Conservation (phyloP, 2,888 invertebrate genomes). For the Erebia epiphron region DNA sequence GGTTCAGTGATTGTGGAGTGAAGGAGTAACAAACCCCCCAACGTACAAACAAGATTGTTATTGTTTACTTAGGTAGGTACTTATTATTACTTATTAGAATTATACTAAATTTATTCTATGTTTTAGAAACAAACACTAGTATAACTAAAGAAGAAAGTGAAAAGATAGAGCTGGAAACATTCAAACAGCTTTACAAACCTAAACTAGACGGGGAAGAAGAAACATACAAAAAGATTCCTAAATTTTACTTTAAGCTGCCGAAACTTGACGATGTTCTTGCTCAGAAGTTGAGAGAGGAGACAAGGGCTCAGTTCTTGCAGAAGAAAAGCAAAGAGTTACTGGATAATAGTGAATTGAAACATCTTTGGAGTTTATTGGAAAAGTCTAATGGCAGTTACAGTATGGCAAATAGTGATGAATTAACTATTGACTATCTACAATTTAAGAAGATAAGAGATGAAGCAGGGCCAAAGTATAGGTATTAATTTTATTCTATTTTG, state of each 20-base stretch:
- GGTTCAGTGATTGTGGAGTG: no score
- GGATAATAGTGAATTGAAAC: constrained; percentile 93
- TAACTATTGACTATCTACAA: constrained; percentile 92
- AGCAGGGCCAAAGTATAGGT: constrained; percentile 89
- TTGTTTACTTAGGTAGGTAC: no score
- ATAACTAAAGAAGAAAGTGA: constrained; percentile 72
- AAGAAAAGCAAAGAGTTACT: constrained; percentile 91
- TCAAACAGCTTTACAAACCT: constrained; percentile 81
- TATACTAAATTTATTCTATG: neutral
- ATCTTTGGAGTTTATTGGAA: constrained; percentile 92
- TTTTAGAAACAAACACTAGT: constrained; percentile 65
- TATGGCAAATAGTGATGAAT: constrained; percentile 86
- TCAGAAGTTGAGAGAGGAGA: constrained; percentile 93
- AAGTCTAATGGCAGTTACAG: constrained; percentile 90
- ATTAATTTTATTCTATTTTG: constrained; percentile 23
- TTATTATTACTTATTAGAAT: neutral
- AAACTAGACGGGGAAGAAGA: constrained; percentile 71
- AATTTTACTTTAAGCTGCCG: constrained; percentile 90
- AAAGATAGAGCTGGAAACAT: constrained; percentile 79
- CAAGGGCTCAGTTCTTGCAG: constrained; percentile 93
- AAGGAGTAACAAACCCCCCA: no score
- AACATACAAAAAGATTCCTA: constrained; percentile 86
- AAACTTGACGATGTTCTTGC: constrained; percentile 89
- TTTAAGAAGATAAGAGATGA: constrained; percentile 90
- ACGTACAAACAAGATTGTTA: no score